Evolutionary conservation across 2,113 vertebrate species (phyloP), one percentile per base, ranked within the genome.

Genomic region (Cairina moschata): DNA sequence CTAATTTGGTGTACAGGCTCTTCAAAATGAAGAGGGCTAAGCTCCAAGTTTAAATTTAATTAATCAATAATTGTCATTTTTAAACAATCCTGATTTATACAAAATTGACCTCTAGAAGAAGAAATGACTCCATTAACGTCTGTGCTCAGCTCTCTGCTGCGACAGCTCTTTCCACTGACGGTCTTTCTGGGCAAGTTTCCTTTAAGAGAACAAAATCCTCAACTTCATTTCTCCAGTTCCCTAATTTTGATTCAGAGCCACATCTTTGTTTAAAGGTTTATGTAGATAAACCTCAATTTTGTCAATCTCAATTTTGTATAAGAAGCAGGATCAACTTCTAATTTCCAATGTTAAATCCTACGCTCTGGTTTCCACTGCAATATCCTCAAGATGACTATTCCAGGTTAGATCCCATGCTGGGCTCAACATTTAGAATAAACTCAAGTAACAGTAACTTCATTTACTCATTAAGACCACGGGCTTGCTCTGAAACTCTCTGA

Each of bases 251-350:
- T 98, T 98, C 97, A 97, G 97, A 97, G 90, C 96, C 97, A 98
- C 81, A 96, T 98, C 98, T 98, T 98, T 98, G 97, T 98, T 98
- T 97, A 97, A 98, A 97, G 98, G 97, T 98, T 98, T 98, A 98
- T 98, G 95, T 96, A 98, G 98, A 97, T 98, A 98, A 98, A 98
- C 87, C 97, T 98, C 97, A 98, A 97, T 98, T 98, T 98, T 97
- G 97, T 98, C 97, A 98, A 97, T 98, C 97, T 98, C 97, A 97
- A 97, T 98, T 98, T 97, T 97, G 91, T 95, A 88, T 97, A 98
- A 98, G 97, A 98, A 97, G 97, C 84, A 97, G 97, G 97, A 98
- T 98, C 98, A 98, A 96, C 97, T 98, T 98, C 98, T 98, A 98
- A 98, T 98, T 98, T 98, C 96, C 97, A 95, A 40, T 97, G 97